Evolutionary conservation across 1,140 invertebrate species (phyloP).

Genomic region (Drosophila nannoptera): DNA sequence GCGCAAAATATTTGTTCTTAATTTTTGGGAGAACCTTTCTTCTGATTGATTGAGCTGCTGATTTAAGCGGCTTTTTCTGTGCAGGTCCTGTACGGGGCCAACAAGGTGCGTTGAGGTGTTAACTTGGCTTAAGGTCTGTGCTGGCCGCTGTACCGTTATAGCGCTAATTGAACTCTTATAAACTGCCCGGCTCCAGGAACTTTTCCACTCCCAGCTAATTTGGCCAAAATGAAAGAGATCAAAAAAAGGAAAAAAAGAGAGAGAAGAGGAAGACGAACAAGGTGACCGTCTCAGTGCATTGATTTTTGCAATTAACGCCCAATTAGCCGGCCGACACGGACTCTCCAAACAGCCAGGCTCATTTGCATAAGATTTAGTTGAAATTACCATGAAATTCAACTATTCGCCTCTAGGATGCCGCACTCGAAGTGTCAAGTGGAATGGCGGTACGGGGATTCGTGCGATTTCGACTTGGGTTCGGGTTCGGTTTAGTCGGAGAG

Average conservation of each 20-base stretch:
- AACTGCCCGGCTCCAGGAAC: constrained; percentile 32
- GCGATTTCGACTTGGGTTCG: background rate
- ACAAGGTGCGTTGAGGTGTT: constrained; percentile 57
- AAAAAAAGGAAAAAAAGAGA: too few relatives aligned
- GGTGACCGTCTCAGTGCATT: constrained; percentile 32
- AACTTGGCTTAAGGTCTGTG: constrained; percentile 55
- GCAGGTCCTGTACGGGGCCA: constrained; percentile 16
- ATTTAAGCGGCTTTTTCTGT: constrained; percentile 68
- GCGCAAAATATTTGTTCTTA: constrained; percentile 41
- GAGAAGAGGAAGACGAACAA: too few relatives aligned
- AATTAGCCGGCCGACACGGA: constrained; percentile 45
- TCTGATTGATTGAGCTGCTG: constrained; percentile 74
- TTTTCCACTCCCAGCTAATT: constrained; percentile 28
- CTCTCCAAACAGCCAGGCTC: constrained; percentile 6
- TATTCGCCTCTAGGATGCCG: constrained; percentile 16
- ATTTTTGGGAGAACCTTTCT: constrained; percentile 60
- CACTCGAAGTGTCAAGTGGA: constrained; percentile 69
- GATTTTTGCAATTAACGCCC: constrained; percentile 67
- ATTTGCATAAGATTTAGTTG: constrained; percentile 28
- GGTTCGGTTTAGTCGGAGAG: background rate
- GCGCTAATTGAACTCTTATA: constrained; percentile 66
- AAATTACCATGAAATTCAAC: background rate
- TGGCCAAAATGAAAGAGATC: constrained; percentile 26
- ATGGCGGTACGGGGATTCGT: background rate
- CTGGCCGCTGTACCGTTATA: constrained; percentile 54